Evolutionary conservation across 2,797 vertebrate genomes (phyloP).

Genomic region (Discoglossus pictus): DNA sequence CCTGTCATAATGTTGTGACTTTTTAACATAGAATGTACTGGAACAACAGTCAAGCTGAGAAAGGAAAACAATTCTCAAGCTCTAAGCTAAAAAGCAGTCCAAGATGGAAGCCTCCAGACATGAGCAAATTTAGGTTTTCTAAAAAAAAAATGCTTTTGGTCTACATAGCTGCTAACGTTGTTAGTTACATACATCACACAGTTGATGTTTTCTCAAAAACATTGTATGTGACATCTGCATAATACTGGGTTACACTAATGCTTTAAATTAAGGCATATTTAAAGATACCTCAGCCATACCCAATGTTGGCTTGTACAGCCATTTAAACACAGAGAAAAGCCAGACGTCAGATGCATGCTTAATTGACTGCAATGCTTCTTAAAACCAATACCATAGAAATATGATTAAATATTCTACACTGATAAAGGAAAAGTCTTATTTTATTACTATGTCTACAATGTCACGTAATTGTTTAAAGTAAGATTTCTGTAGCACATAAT

Average conservation of each 20-base stretch:
- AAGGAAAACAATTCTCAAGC: no score
- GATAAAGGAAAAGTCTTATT: conserved; percentile 20
- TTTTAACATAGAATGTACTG: no score
- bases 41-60: no score
- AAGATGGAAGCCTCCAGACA: no score
- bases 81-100: no score
- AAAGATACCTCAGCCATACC: neutral
- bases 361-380: conserved; percentile 2
- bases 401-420: conserved; percentile 3
- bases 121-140: no score
- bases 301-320: neutral
- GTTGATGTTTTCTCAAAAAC: no score
- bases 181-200: no score
- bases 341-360: neutral
- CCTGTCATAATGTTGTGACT: no score
- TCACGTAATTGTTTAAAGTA: conserved; percentile 19
- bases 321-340: neutral
- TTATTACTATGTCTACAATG: neutral
- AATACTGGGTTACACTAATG: neutral
- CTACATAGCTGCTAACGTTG: no score
- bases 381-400: neutral
- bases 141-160: no score
- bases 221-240: neutral
- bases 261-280: neutral
- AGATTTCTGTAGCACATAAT: conserved; percentile 9